phyloP scores from a whole-genome alignment of 2,888 invertebrate genomes.

The Pseudoips prasinana region DNA sequence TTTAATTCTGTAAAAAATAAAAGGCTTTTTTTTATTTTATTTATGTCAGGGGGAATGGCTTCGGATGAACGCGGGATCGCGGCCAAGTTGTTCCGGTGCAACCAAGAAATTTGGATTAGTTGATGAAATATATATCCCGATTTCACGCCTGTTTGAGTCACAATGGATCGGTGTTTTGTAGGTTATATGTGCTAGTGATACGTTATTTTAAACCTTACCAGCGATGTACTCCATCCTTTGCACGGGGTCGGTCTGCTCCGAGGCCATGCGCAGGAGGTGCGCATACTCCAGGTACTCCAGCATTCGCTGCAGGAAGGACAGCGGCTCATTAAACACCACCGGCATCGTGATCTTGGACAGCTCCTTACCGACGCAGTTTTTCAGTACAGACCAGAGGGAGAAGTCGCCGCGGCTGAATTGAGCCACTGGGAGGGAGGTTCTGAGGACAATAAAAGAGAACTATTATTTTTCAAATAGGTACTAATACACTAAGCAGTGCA shows the following conservation, averaged over 20 bases:
- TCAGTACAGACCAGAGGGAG: slow-evolving; percentile 94
- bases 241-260: slow-evolving; percentile 89
- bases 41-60: no score
- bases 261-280: slow-evolving; percentile 86
- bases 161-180: no score
- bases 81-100: no score
- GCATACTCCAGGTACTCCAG: slow-evolving; percentile 97
- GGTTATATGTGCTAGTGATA: no score
- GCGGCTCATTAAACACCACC: slow-evolving; percentile 97
- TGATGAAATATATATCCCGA: no score
- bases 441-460: slow-evolving; percentile 50
- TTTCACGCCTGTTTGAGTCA: no score
- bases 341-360: slow-evolving; percentile 98
- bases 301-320: slow-evolving; percentile 96
- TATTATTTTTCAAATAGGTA: background rate
- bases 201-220: no score
- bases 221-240: slow-evolving; percentile 90
- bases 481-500: no score
- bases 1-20: no score
- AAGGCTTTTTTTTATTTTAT: no score
- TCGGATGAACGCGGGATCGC: no score
- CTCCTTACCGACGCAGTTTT: slow-evolving; percentile 96
- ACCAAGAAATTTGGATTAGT: no score
- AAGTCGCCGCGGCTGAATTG: slow-evolving; percentile 90
- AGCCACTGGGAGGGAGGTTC: slow-evolving; percentile 86